Base-by-base conservation (phyloP, 2,113 vertebrate genomes). In the Motacilla tschutschensis region DNA sequence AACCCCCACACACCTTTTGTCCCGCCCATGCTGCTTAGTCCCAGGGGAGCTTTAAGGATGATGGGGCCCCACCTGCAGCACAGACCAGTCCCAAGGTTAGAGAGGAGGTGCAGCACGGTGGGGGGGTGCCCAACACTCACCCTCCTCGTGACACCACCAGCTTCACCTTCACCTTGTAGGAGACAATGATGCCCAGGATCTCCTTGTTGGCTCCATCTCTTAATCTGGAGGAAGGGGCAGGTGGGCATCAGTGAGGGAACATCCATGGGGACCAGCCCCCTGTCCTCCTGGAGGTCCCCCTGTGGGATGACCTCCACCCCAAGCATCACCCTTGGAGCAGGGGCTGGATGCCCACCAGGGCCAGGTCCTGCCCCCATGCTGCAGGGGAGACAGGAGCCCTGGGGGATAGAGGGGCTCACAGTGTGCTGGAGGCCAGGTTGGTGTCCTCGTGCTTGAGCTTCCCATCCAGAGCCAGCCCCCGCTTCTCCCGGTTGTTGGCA, bases 131-230 rank as follows among this genome's bases (percentile, higher is more conserved):
- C 43, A 43, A 21, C 29, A 97, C 99, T 97, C 91, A 99, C 99
- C 99, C 99, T 74, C 99, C 99, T 87, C 99, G 96, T 2, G 99
- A 99, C 53, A 99, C 98, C 35, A 99, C 98, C 97, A 99, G 97
- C 97, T 99, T 99, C 94, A 98, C 99, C 92, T 99, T 99, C 86
- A 99, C 99, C 92, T 99, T 99, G 95, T 99, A 99, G 12, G 99
- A 99, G 29, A 99, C 99, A 2, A 99, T 98, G 65, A 99, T 99
- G 35, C 99, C 99, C 65, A 99, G 92, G 91, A 99, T 98, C 94
- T 99, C 99, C 79, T 98, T 98, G 88, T 98, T 99, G 95, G 98
- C 98, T 26, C 98, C 99, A 17, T 99, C 98, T 88, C 98, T 96
- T 76, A 99, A 94, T 94, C 99, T 99, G 96, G 29, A 50, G 31